phyloP scores from a whole-genome alignment of 2,113 vertebrate genomes.

The Campylorhamphus procurvoides region DNA sequence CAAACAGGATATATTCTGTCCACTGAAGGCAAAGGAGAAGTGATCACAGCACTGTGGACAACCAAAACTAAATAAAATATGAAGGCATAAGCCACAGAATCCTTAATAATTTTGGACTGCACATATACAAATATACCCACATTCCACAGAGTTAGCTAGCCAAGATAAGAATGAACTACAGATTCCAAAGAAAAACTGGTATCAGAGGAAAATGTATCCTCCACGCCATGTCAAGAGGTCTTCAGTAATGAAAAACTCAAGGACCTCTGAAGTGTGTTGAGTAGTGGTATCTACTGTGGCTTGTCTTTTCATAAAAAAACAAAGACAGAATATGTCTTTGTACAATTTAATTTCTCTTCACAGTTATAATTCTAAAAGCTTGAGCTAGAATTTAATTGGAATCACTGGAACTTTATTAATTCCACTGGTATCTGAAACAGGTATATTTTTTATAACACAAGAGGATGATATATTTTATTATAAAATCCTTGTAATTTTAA shows the following conservation, averaged over 20 bases:
- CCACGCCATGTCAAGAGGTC: not conserved
- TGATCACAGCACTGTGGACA: not conserved
- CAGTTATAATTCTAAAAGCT: not conserved
- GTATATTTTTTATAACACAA: not conserved
- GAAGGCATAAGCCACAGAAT: not conserved
- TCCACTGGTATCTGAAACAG: not conserved
- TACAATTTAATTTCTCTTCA: not conserved
- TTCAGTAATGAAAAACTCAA: not conserved
- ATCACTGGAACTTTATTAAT: not conserved
- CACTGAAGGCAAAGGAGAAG: not conserved
- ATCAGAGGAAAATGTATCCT: not conserved
- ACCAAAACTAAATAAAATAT: not conserved
- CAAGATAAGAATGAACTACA: not conserved
- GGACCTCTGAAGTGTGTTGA: not conserved
- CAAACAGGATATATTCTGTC: not conserved
- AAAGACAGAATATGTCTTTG: not conserved
- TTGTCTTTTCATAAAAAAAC: not conserved
- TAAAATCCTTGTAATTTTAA: not conserved
- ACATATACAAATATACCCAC: accelerated
- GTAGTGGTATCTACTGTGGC: not conserved
- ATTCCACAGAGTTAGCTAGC: not conserved
- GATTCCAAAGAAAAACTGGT: not conserved
- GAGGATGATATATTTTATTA: not conserved
- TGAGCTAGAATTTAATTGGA: not conserved
- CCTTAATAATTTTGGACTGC: not conserved